Percentiles rank a stretch among this genome's conserved stretches.
phyloP scores from a whole-genome alignment of 1,140 invertebrate species.

The Ips typographus region DNA sequence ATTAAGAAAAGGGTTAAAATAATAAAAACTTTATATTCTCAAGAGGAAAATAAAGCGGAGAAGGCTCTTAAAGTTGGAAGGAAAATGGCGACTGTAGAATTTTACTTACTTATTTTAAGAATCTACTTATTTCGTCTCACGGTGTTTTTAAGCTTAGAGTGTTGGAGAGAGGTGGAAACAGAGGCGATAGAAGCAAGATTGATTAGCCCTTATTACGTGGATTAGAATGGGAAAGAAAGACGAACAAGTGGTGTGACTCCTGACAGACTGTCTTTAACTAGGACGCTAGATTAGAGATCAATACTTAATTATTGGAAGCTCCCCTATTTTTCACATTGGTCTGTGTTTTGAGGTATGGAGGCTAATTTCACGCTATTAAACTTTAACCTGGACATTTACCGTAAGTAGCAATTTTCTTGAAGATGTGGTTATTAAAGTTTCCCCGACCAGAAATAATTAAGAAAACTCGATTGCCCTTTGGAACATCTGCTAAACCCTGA shows the following conservation, averaged over 20 bases:
- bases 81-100: constrained; percentile 22
- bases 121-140: constrained; percentile 2
- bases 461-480: constrained; percentile 14
- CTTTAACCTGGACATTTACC: constrained; percentile 9
- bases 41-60: constrained; percentile 20
- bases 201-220: constrained; percentile 31
- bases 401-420: constrained; percentile 13
- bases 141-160: not conserved
- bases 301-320: constrained; percentile 45
- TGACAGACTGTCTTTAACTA: constrained; percentile 33
- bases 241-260: constrained; percentile 24
- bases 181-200: constrained; percentile 34
- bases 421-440: too few relatives aligned
- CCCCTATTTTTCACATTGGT: constrained; percentile 22
- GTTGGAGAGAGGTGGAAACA: not conserved
- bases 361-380: too few relatives aligned
- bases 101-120: constrained; percentile 17
- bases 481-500: constrained; percentile 45
- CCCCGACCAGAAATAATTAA: not conserved
- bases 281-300: constrained; percentile 43
- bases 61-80: constrained; percentile 12
- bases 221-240: constrained; percentile 26
- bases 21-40: constrained; percentile 26
- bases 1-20: constrained; percentile 22
- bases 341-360: not conserved